Evolutionary conservation across 2,113 vertebrate species (phyloP).

Genomic region (Neolamprologus longior): DNA sequence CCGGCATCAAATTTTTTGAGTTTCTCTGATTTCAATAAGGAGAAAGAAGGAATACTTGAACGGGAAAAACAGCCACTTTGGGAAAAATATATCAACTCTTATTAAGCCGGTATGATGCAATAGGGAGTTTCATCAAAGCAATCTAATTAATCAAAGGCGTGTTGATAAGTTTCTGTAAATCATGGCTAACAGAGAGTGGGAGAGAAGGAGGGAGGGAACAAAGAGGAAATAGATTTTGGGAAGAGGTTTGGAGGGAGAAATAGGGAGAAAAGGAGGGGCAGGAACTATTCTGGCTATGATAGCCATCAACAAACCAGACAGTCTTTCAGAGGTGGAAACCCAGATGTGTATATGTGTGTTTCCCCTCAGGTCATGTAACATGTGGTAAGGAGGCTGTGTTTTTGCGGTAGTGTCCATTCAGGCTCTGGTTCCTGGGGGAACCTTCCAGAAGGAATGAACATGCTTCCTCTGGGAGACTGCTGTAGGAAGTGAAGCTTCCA

Average conservation of each 20-base stretch:
- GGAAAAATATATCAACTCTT: slow-evolving; percentile 18
- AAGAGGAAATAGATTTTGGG: background rate
- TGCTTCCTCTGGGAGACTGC: slow-evolving; percentile 60
- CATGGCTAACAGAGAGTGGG: background rate
- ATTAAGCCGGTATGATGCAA: background rate
- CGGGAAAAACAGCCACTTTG: background rate
- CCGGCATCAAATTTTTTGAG: background rate
- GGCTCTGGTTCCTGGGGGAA: slow-evolving; percentile 33
- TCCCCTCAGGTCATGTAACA: slow-evolving; percentile 45
- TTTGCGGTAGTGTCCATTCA: slow-evolving; percentile 41
- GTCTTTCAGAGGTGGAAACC: slow-evolving; percentile 43
- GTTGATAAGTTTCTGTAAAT: slow-evolving; percentile 31
- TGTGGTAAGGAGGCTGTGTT: slow-evolving; percentile 42
- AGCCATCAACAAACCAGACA: slow-evolving; percentile 50
- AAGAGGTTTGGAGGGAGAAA: background rate
- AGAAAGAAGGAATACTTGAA: background rate
- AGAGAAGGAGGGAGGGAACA: background rate
- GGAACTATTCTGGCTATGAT: slow-evolving; percentile 39
- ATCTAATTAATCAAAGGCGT: slow-evolving; percentile 6
- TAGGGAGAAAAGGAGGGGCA: background rate
- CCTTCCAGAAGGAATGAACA: slow-evolving; percentile 46
- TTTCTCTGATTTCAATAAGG: background rate
- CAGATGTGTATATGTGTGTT: slow-evolving; percentile 43
- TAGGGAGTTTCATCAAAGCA: background rate
- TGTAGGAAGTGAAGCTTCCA: slow-evolving; percentile 59